Evolutionary conservation across 2,797 vertebrate genomes (phyloP), one percentile per base, ranked within the genome.

Genomic region (Dromococcyx pavoninus): DNA sequence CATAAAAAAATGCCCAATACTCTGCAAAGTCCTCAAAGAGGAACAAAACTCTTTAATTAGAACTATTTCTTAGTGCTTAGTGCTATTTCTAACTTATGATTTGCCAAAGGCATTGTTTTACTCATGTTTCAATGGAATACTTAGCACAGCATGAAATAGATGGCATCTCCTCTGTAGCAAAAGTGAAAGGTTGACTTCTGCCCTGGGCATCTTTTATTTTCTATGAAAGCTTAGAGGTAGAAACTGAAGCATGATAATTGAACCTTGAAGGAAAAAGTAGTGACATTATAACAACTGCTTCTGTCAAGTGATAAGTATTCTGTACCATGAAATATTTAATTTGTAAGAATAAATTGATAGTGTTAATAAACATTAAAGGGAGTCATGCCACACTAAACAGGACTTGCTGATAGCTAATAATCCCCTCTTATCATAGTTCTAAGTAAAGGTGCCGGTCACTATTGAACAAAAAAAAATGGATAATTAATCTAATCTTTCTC

Each of bases 141-240:
- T 96, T 96, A 96, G 95, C 91, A 88, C 94, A 97, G 96, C 80
- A 1, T 93, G 94, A 97, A 97, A 93, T 75, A 97, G 86, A 97
- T 94, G 95, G 95, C 96, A 96, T 93, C 96, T 91, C 87, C 87
- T 96, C 28, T 97, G 96, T 98, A 97, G 97, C 97, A 93, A 89
- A 97, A 97, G 97, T 95, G 98, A 98, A 98, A 99, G 98, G 98
- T 98, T 98, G 98, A 93, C 94, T 97, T 93, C 69, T 80, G 96
- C 96, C 90, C 88, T 89, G 76, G 94, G 97, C 96, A 95, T 91
- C 91, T 97, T 96, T 96, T 91, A 66, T 88, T 96, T 92, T 78
- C 78, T 86, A 80, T 95, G 79, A 92, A 82, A 93, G 82, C 64
- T 88, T 69, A 73, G 93, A 93, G 96, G 30, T 93, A 95, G 88